Evolutionary conservation across 2,797 vertebrate genomes (phyloP).

Genomic region (Petrocephalus sullivani): DNA sequence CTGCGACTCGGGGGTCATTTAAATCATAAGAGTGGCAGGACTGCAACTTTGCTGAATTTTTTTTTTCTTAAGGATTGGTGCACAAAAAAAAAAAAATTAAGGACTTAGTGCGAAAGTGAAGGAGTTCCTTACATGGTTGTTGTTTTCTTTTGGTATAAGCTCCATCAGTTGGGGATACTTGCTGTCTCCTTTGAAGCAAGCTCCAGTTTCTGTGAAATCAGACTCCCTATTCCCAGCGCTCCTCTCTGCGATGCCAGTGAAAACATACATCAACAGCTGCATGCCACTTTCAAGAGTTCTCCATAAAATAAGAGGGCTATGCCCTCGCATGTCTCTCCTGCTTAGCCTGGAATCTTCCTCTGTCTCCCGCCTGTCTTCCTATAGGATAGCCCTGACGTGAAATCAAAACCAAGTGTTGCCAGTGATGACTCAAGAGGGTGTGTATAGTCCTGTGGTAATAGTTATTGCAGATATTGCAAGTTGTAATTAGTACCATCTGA

Average conservation of each 20-base stretch:
- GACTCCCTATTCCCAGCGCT: constrained; percentile 66
- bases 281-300: constrained; percentile 52
- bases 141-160: constrained; percentile 70
- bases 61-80: constrained; percentile 43
- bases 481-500: neutral
- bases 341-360: constrained; percentile 7
- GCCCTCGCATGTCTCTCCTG: constrained; percentile 47
- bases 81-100: constrained; percentile 36
- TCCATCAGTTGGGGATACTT: constrained; percentile 65
- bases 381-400: neutral
- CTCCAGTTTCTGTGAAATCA: constrained; percentile 72
- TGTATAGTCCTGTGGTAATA: neutral
- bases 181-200: constrained; percentile 69
- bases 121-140: constrained; percentile 60
- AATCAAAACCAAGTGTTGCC: neutral
- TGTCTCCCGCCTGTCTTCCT: neutral
- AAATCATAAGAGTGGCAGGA: neutral
- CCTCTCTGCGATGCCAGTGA: constrained; percentile 62
- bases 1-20: constrained; percentile 5
- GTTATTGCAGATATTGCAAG: neutral
- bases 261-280: constrained; percentile 61
- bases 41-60: constrained; percentile 30
- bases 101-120: constrained; percentile 38
- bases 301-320: constrained; percentile 47
- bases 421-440: neutral